Evolutionary conservation across 2,797 vertebrate genomes (phyloP), one percentile per base, ranked within the genome.

Genomic region (Melanotaenia nigrans): DNA sequence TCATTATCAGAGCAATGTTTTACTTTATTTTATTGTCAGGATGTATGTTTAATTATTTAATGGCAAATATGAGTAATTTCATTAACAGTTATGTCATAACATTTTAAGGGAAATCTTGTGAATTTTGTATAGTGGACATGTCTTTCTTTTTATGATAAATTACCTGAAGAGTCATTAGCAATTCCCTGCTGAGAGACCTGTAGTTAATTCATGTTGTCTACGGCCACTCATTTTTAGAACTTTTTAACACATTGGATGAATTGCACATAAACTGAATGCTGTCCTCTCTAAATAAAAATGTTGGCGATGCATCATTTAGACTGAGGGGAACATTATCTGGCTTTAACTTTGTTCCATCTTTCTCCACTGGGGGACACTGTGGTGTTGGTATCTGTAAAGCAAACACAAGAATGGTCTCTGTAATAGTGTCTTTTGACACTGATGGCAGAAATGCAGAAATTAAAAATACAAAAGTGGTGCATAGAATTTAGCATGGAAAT

Each of bases 361-460:
- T 71, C 60, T 84, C 92, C 92, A 93, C 83, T 85, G 79, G 90
- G 88, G 85, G 90, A 78, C 85, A 87, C 90, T 92, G 88, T 89
- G 73, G 87, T 51, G 85, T 79, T 72, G 68, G 53, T 62, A 9
- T 79, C 59, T 36, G 30, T 64, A 51, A n/a, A 56, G 57, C 30
- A 69, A 59, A 66, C 42, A 75, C 36, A 14, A 16, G 38, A 18
- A 10, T 55, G 20, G 3, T 38, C 60, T 61, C 38, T 70, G 65
- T 62, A 54, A 73, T 25, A 9, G 47, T n/a, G 14, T 64, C 33
- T 74, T 74, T 71, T 42, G 14, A 64, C 75, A 78, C 55, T 69
- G 33, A 78, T 65, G 73, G 25, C 1, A 65, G 53, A 47, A 74
- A 82, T 79, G 25, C 1, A 65, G 53, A 47, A 74, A 82, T 79